Conservation (phyloP, 2,888 invertebrate genomes). For the Tenthredo amoena region DNA sequence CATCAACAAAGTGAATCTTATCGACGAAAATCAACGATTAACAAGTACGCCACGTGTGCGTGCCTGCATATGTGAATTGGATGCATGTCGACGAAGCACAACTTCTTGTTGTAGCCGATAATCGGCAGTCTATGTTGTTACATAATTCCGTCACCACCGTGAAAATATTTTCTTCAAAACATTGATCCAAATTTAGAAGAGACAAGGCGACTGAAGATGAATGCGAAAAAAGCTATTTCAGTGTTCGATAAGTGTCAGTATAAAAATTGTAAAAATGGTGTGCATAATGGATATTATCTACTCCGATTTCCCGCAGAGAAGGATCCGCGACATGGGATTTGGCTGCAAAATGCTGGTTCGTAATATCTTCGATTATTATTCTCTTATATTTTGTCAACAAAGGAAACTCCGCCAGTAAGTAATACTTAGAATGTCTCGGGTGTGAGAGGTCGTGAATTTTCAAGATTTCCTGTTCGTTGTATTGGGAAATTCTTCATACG, state of each 20-base stretch:
- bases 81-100: background rate
- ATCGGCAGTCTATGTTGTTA: too few relatives aligned
- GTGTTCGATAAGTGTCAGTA: slow-evolving; percentile 2
- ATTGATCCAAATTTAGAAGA: background rate
- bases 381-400: background rate
- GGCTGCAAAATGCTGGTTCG: slow-evolving; percentile 2
- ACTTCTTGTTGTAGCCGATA: too few relatives aligned
- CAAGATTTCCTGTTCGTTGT: background rate
- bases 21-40: too few relatives aligned
- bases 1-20: too few relatives aligned
- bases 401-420: background rate
- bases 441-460: background rate
- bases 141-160: background rate
- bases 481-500: background rate
- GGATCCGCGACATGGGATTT: slow-evolving; percentile 2
- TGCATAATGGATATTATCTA: background rate
- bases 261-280: background rate
- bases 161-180: background rate
- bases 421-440: background rate
- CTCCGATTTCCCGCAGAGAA: slow-evolving; percentile 2
- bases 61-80: too few relatives aligned
- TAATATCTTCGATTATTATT: background rate
- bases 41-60: too few relatives aligned
- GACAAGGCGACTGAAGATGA: background rate
- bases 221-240: slow-evolving; percentile 2